A percentile compares a stretch with the other conserved stretches of the same genome.
Conservation (phyloP, 2,797 vertebrate species). For the Linurgus olivaceus region DNA sequence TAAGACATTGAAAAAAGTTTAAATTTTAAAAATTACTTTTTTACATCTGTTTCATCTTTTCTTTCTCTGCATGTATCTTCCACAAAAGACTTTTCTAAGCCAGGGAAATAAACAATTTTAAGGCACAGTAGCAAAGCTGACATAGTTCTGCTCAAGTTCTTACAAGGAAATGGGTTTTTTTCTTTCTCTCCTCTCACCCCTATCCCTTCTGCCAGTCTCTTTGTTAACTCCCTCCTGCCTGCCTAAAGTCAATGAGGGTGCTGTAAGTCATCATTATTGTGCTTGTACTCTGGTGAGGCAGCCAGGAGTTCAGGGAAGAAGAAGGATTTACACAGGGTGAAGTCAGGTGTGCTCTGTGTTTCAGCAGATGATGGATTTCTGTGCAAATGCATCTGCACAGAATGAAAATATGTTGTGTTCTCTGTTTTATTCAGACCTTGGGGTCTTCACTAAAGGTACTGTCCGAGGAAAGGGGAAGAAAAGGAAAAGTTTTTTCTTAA, state of each 20-base stretch:
- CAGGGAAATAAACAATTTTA: neutral
- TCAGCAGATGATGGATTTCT: neutral
- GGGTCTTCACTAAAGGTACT: neutral
- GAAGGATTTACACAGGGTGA: neutral
- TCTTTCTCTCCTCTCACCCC: fast-evolving
- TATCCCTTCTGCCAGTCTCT: neutral
- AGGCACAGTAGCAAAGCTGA: neutral
- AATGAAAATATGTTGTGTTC: neutral
- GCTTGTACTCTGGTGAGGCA: neutral
- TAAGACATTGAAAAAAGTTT: neutral
- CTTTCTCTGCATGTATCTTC: neutral
- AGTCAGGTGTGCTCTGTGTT: neutral
- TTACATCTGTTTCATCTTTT: neutral
- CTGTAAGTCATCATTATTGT: neutral
- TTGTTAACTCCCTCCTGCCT: neutral
- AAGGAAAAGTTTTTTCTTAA: neutral
- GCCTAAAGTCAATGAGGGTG: neutral
- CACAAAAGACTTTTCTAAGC: neutral
- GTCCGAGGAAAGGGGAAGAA: neutral
- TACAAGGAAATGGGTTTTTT: neutral
- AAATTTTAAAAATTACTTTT: neutral
- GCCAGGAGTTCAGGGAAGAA: neutral
- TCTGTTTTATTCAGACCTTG: neutral
- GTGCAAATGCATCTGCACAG: neutral
- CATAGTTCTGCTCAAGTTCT: neutral